These are phyloP conservation scores for Cantharis rustica DNA, from an alignment of 2,888 invertebrate genomes.

Conservation along the genomic window DNA sequence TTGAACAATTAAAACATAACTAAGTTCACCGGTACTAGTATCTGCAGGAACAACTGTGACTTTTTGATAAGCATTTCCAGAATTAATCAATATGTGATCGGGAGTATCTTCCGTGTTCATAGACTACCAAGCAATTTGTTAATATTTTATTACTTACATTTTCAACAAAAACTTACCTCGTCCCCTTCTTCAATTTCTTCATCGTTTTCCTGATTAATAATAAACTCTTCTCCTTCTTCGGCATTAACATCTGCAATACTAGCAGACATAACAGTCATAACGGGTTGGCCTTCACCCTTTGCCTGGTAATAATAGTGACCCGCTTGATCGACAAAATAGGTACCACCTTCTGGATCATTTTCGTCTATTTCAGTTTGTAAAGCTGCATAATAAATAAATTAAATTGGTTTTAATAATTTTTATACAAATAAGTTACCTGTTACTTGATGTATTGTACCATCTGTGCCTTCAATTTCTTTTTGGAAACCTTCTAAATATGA, in stretches of 20 bases:
- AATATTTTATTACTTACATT: neutral
- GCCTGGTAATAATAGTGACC: slow-evolving; percentile 85
- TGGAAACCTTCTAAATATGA: slow-evolving; percentile 82
- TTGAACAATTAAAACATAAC: slow-evolving; percentile 86
- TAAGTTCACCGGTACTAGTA: slow-evolving; percentile 76
- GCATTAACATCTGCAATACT: slow-evolving; percentile 52
- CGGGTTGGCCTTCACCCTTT: slow-evolving; percentile 65
- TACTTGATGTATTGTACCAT: slow-evolving; percentile 55
- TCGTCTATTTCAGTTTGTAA: slow-evolving; percentile 45
- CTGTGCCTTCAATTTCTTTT: slow-evolving; percentile 73
- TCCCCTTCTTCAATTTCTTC: slow-evolving; percentile 52
- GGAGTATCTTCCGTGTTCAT: slow-evolving; percentile 27
- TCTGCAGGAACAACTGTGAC: slow-evolving; percentile 85
- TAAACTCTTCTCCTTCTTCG: slow-evolving; percentile 58
- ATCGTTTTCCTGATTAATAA: slow-evolving; percentile 58
- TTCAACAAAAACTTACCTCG: slow-evolving; percentile 33
- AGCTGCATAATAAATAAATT: neutral
- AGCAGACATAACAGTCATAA: slow-evolving; percentile 66
- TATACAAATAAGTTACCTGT: slow-evolving; percentile 50
- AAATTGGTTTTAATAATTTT: neutral
- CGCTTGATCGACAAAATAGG: slow-evolving; percentile 81
- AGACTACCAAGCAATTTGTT: neutral
- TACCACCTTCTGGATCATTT: slow-evolving; percentile 63
- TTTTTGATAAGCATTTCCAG: slow-evolving; percentile 73
- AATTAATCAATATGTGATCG: slow-evolving; percentile 61